Evolutionary conservation across 2,113 vertebrate genomes (phyloP), one percentile per base, ranked within the genome.

Genomic region (Axis porcinus): DNA sequence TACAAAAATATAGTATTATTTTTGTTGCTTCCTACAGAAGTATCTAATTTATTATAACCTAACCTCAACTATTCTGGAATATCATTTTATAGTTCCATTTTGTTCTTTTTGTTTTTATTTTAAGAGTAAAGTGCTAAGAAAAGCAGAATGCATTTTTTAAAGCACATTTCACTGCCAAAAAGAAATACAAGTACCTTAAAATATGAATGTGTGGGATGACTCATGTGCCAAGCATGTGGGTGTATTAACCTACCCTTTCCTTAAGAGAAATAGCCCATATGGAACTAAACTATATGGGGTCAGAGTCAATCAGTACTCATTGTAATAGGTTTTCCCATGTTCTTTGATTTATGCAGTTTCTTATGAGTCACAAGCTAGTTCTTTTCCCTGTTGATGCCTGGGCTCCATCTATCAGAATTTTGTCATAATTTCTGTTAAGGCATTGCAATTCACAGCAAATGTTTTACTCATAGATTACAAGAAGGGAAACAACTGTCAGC

Each of bases 381-480:
- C 17, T 47, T 62, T 91, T 83, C 21, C 5, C 52, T 93, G 25
- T 43, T 87, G 27, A 30, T 95, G 40, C 11, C 82, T 78, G 30
- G 13, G 13, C 6, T 86, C 43, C 33, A 81, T 88, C 40, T 95
- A 62, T 60, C 64, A 91, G 40, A 93, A 21, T 84, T 94, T 85
- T 86, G 52, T 64, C 40, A 90, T 62, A 78, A 86, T 94, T 93
- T 98, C 62, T 90, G 55, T 40, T 89, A 89, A 91, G 21, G 4
- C 8, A 76, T 89, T 89, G 62, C 11, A 89, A 86, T 30, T 87
- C 67, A 70, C 9, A 90, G n/a, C 47, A 91, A 94, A 96, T 91
- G 92, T 47, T 93, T 89, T 81, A 17, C 36, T 89, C 87, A 93
- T 17, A 95, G 54, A 96, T 88, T 54, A 90, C 88, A 76, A 97